These are phyloP conservation scores for Caradrina kadenii DNA, from an alignment of 2,888 invertebrate species.

Conservation along the genomic window DNA sequence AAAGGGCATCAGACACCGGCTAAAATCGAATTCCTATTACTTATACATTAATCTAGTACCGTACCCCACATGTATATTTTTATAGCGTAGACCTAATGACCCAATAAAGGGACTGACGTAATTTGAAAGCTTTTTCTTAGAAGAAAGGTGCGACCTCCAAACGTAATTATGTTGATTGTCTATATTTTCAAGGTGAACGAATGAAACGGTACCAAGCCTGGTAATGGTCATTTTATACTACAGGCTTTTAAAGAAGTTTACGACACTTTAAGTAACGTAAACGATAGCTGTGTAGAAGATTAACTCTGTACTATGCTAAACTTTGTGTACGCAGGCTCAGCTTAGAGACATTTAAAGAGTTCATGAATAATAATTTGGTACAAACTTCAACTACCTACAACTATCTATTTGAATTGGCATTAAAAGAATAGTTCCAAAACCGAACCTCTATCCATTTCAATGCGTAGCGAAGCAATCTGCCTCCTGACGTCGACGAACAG, in stretches of 20 bases:
- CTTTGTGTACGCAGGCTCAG: not conserved
- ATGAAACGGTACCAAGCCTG: conserved; percentile 14
- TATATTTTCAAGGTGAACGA: conserved; percentile 45
- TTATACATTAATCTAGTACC: not conserved
- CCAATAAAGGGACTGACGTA: conserved; percentile 27
- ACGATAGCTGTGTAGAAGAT: not conserved
- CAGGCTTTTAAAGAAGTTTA: conserved; percentile 11
- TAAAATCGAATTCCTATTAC: not conserved
- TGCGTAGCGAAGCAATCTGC: conserved; percentile 92
- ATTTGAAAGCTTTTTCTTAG: conserved; percentile 38
- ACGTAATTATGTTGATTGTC: conserved; percentile 37
- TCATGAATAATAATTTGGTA: not conserved
- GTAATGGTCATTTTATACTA: conserved; percentile 31
- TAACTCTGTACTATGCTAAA: not conserved
- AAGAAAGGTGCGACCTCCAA: conserved; percentile 42
- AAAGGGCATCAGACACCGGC: not conserved
- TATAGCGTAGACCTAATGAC: conserved; percentile 5
- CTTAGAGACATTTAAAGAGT: not conserved
- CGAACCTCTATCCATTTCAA: conserved; percentile 92
- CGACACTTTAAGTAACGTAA: not conserved
- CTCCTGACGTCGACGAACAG: conserved; percentile 92
- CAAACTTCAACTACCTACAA: too few relatives aligned
- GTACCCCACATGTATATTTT: not conserved
- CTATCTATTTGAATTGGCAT: not conserved
- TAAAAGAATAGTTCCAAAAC: conserved; percentile 34